Percentiles rank a stretch among this genome's conserved stretches.
Conservation (phyloP, 2,888 invertebrate species). For the Hirtodrosophila duncani region DNA sequence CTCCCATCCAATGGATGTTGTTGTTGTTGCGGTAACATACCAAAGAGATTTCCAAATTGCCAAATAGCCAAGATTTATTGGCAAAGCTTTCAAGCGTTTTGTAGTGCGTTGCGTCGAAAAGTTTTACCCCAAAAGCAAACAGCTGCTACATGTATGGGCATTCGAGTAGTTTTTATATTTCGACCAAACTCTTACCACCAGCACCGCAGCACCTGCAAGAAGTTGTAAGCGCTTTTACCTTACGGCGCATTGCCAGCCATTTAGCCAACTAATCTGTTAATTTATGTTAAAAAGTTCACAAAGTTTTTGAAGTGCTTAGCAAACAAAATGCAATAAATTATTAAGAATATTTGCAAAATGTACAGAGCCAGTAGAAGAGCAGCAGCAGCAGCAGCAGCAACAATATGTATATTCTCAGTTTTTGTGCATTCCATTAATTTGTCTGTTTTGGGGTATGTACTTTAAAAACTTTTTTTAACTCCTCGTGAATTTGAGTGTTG, state of each 20-base stretch:
- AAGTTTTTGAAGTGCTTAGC: slow-evolving; percentile 60
- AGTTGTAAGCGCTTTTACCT: slow-evolving; percentile 30
- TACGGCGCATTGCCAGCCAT: slow-evolving; percentile 19
- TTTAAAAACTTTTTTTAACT: slow-evolving; percentile 23
- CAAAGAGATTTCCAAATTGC: slow-evolving; percentile 54
- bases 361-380: slow-evolving; percentile 4
- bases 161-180: neutral
- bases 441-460: slow-evolving; percentile 22
- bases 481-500: slow-evolving; percentile 20
- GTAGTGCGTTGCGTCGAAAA: slow-evolving; percentile 35
- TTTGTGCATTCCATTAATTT: slow-evolving; percentile 60
- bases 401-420: slow-evolving; percentile 15
- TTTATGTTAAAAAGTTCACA: slow-evolving; percentile 65
- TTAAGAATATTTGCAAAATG: slow-evolving; percentile 54
- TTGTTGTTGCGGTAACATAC: slow-evolving; percentile 1
- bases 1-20: slow-evolving; percentile 19
- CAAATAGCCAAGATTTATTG: slow-evolving; percentile 52
- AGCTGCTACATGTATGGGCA: slow-evolving; percentile 10
- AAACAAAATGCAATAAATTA: slow-evolving; percentile 68
- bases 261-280: slow-evolving; percentile 63
- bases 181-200: no score
- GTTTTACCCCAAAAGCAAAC: slow-evolving; percentile 30
- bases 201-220: slow-evolving; percentile 43
- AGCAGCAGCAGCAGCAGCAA: neutral
- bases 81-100: slow-evolving; percentile 16